Percentiles rank a stretch among this genome's conserved stretches.
Evolutionary conservation across 2,888 invertebrate species (phyloP).

Genomic region (Torymus texanus): DNA sequence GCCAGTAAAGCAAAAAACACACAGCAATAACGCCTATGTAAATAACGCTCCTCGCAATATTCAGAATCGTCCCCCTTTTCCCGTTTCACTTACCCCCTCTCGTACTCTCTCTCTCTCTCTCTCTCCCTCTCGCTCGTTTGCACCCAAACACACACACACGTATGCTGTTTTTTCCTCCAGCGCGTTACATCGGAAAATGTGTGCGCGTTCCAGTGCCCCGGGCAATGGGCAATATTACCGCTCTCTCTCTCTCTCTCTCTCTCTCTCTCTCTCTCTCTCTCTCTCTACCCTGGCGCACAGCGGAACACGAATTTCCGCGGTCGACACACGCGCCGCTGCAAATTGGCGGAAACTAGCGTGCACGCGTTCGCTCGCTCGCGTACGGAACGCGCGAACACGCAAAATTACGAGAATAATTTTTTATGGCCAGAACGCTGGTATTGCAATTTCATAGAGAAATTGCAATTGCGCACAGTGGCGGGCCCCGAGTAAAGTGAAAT

Average conservation of each 20-base stretch:
- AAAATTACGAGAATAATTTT: slow-evolving; percentile 54
- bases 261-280: neutral
- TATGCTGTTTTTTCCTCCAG: too few species aligned
- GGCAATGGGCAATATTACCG: neutral
- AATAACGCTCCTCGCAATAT: too few species aligned
- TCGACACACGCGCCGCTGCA: slow-evolving; percentile 12
- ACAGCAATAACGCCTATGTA: too few species aligned
- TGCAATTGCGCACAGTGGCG: slow-evolving; percentile 37
- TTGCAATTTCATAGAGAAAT: slow-evolving; percentile 53
- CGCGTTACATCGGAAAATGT: too few species aligned
- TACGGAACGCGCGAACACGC: neutral
- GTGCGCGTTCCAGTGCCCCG: too few species aligned
- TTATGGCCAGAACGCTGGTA: slow-evolving; percentile 25
- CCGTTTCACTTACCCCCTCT: too few species aligned
- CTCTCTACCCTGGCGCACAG: neutral
- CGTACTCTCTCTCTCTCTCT: too few species aligned
- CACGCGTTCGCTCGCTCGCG: too few species aligned
- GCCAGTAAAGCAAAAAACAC: too few species aligned
- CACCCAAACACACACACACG: too few species aligned
- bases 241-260: neutral
- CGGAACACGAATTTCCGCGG: slow-evolving; percentile 16
- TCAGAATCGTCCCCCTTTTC: too few species aligned
- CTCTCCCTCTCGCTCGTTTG: too few species aligned
- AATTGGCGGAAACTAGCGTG: slow-evolving; percentile 30
- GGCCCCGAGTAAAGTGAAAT: slow-evolving; percentile 27